Evolutionary conservation across 2,113 vertebrate species (phyloP), one percentile per base, ranked within the genome.

Genomic region (Athene noctua): DNA sequence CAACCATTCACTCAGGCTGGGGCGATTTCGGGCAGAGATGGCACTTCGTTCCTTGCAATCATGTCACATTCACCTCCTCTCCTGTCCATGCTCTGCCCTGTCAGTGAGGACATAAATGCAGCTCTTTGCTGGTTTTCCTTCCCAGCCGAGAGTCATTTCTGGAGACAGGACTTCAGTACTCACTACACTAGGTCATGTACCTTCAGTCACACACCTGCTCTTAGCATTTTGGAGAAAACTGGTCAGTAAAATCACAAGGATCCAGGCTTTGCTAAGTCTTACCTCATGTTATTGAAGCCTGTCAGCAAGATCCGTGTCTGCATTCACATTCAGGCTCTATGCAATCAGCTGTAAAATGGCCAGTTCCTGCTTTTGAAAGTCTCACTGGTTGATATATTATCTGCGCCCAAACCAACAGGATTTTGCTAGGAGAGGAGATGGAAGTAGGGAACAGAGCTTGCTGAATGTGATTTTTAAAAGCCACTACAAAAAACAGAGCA

Each of bases 1-100:
- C 40, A 79, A n/a, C 25, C 0, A 0, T 8, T 59, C 57, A 7
- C 0, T 2, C 18, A 63, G 55, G 40, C 32, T 67, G 47, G 20
- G 44, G 34, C 0, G 2, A 14, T 61, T 63, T 58, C 0, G 0
- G 47, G 61, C 42, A 67, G 29, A 20, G 44, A 40, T 29, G 23
- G 52, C 5, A 6, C 32, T 71, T 54, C 30, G 38, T 34, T 79
- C 18, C 38, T 59, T 80, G 44, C 25, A 75, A 15, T 11, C 9
- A 1, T 40, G 21, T 46, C 84, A 49, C 34, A 61, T 65, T 44
- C 58, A 38, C 30, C 62, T 91, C 2, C 4, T 80, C 40, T 52
- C 22, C 68, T 5, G 1, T 34, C 51, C 26, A 29, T 1, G 2
- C 12, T 66, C 70, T 80, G 58, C 74, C 3, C 1, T 26, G 55